Evolutionary conservation across 2,797 vertebrate species (phyloP).

Genomic region (Pipistrellus pipistrellus): DNA sequence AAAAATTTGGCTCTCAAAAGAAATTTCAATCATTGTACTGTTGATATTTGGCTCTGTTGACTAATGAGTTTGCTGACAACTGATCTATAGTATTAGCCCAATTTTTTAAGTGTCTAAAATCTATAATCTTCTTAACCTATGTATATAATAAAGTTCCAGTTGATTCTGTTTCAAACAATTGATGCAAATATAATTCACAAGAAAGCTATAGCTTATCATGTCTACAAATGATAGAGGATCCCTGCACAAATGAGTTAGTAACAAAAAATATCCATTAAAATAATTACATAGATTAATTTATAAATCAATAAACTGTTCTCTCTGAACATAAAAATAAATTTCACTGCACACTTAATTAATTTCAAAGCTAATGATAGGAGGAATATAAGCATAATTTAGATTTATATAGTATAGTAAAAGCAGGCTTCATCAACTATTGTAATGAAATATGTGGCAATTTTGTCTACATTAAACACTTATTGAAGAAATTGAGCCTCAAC

Average conservation of each 20-base stretch:
- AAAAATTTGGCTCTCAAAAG: too few species aligned
- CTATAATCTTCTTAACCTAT: slow-evolving; percentile 1
- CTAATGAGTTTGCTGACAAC: too few species aligned
- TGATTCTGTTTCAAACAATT: slow-evolving; percentile 51
- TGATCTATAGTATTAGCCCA: background rate
- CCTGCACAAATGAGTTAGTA: slow-evolving; percentile 65
- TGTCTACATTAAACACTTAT: slow-evolving; percentile 26
- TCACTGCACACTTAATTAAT: slow-evolving; percentile 68
- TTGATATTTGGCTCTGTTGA: too few species aligned
- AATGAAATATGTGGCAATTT: slow-evolving; percentile 65
- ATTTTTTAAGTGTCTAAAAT: background rate
- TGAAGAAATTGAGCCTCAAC: background rate
- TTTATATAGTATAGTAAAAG: slow-evolving; percentile 55
- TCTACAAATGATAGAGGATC: slow-evolving; percentile 66
- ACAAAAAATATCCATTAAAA: slow-evolving; percentile 72
- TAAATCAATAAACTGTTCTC: slow-evolving; percentile 63
- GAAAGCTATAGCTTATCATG: slow-evolving; percentile 37
- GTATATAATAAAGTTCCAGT: slow-evolving; percentile 61
- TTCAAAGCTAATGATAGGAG: slow-evolving; percentile 77
- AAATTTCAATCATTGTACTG: too few species aligned
- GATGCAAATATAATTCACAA: background rate
- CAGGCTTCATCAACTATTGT: slow-evolving; percentile 46
- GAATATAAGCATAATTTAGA: slow-evolving; percentile 66
- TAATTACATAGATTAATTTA: slow-evolving; percentile 53
- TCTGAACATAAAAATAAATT: slow-evolving; percentile 74